A percentile compares a stretch with the other conserved stretches of the same genome.
Conservation (phyloP, 2,888 invertebrate genomes). For the Ferdinandea cuprea region DNA sequence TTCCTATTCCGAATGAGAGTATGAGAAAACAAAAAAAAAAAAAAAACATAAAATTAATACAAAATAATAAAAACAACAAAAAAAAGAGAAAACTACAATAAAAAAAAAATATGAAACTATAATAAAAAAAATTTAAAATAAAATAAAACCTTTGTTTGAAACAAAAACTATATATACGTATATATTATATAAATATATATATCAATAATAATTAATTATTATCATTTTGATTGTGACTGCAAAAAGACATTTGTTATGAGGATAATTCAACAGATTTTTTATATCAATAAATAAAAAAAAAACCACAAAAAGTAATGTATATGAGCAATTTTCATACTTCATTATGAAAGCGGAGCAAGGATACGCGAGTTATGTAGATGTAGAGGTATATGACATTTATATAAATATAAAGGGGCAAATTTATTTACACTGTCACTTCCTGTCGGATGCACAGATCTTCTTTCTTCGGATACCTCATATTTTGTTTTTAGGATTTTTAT, state of each 20-base stretch:
- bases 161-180: conserved; percentile 56
- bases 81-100: conserved; percentile 34
- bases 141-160: conserved; percentile 63
- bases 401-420: not conserved
- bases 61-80: conserved; percentile 35
- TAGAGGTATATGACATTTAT: too few relatives aligned
- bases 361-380: too few relatives aligned
- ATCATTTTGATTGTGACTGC: conserved; percentile 75
- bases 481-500: too few relatives aligned
- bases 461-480: too few relatives aligned
- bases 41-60: conserved; percentile 27
- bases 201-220: conserved; percentile 68
- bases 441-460: too few relatives aligned
- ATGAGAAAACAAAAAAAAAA: conserved; percentile 54
- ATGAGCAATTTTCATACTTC: conserved; percentile 19
- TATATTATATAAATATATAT: conserved; percentile 62
- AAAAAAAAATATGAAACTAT: conserved; percentile 43
- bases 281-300: conserved; percentile 72
- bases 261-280: conserved; percentile 74
- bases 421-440: too few relatives aligned
- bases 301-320: conserved; percentile 20
- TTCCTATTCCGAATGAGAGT: conserved; percentile 72
- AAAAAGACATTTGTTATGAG: conserved; percentile 75
- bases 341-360: not conserved
- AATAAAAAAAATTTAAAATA: conserved; percentile 47